Conservation (phyloP, 1,140 invertebrate genomes). For the Dendrolimus punctatus region DNA sequence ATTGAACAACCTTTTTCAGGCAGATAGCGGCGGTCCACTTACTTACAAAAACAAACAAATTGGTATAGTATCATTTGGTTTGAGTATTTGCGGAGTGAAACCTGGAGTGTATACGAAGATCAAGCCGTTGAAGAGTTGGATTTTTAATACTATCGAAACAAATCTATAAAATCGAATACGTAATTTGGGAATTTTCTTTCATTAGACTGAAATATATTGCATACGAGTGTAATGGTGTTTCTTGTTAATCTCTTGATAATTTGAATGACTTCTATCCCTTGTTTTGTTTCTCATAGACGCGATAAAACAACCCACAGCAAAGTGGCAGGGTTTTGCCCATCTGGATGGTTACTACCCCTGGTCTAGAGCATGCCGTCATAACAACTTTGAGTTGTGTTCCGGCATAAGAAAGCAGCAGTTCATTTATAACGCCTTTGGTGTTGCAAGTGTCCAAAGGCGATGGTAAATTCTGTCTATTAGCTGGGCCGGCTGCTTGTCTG, state of each 20-base stretch:
- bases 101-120: conserved; percentile 74
- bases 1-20: conserved; percentile 56
- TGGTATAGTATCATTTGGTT: conserved; percentile 68
- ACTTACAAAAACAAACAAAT: conserved; percentile 23
- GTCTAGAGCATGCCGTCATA: too few relatives aligned
- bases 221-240: too few relatives aligned
- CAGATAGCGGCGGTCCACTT: conserved; percentile 78
- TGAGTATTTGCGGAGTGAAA: conserved; percentile 56
- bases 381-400: too few relatives aligned
- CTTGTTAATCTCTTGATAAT: neutral
- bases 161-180: conserved; percentile 3
- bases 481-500: too few relatives aligned
- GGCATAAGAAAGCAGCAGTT: too few relatives aligned
- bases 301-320: too few relatives aligned
- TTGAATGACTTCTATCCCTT: neutral
- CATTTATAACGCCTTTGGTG: too few relatives aligned
- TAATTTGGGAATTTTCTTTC: neutral
- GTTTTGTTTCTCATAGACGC: too few relatives aligned
- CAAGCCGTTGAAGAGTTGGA: conserved; percentile 27
- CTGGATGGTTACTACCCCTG: too few relatives aligned
- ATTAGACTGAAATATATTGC: neutral
- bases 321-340: too few relatives aligned
- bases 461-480: too few relatives aligned
- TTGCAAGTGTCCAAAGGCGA: too few relatives aligned
- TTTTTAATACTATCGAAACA: conserved; percentile 16